Base-by-base conservation (phyloP, 1,140 invertebrate genomes). In the Dolichoris vasculosae region DNA sequence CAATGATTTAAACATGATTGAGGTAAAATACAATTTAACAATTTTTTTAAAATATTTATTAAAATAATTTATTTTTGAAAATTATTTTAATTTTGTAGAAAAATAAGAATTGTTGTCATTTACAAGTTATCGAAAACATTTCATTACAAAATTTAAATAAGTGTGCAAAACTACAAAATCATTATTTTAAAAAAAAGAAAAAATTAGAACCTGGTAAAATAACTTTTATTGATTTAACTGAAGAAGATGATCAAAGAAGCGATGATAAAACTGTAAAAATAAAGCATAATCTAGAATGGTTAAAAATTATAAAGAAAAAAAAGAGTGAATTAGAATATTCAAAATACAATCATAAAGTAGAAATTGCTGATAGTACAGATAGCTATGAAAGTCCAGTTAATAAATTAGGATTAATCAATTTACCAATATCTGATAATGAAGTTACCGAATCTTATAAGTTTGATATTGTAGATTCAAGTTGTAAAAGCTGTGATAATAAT, bases 201-300 rank as follows among this genome's bases (percentile, higher is more conserved):
- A 90, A 88, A 69, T 69, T 87, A 51, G 89, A 89, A 75, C 43
- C 86, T 38, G 83, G 83, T 15, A 86, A 91, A 83, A 71, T 88
- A 38, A 87, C 89, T 59, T 82, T 90, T n/a, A 92, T 92, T 79
- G 90, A 91, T 88, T 87, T 93, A 83, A 90, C 89, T 35, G 76
- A 82, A 40, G 91, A 91, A 23, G 87, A 90, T 43, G 88, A 91
- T 26, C 73, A 84, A 81, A 85, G 4, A 26, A 77, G 84, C 17
- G 79, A 88, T 40, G n/a, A 88, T 73, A 89, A 85, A 51, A 80
- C 64, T 30, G 83, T 85, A 64, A 89, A 77, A 69, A 84, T 51
- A 63, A 82, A 86, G 73, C 87, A 69, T 78, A 90, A 86, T 71
- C 83, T 87, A 64, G 63, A 86, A n/a, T 91, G 87, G 89, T 84